phyloP scores from a whole-genome alignment of 2,888 invertebrate genomes.

The Trisateles emortualis region DNA sequence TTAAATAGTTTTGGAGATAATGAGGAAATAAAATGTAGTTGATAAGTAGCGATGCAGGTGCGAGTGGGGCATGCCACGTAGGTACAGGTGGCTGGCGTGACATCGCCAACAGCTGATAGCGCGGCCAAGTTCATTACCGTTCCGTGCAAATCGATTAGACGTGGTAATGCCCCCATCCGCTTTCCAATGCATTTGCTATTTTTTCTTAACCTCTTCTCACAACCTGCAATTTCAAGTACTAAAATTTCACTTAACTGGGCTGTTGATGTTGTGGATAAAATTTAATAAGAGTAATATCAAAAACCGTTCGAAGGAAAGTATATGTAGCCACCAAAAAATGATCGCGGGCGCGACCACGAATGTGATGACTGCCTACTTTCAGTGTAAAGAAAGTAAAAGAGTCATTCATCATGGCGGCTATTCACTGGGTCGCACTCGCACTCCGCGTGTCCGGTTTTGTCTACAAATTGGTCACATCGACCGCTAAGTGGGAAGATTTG shows the following conservation, averaged over 20 bases:
- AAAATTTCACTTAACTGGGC: constrained; percentile 3
- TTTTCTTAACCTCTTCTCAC: constrained; percentile 53
- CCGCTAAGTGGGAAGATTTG: constrained; percentile 79
- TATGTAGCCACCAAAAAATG: constrained; percentile 20
- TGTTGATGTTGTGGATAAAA: neutral
- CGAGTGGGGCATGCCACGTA: constrained; percentile 40
- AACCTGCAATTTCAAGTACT: constrained; percentile 14
- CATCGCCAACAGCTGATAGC: constrained; percentile 77
- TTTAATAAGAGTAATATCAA: constrained; percentile 1
- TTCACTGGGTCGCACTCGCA: constrained; percentile 74
- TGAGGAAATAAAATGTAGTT: constrained; percentile 42
- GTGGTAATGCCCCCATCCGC: constrained; percentile 68
- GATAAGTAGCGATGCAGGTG: constrained; percentile 55
- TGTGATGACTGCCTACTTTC: constrained; percentile 69
- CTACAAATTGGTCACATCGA: constrained; percentile 82
- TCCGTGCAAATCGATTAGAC: constrained; percentile 77
- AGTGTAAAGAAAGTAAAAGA: constrained; percentile 82
- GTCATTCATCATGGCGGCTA: constrained; percentile 70
- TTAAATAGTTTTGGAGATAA: constrained; percentile 45
- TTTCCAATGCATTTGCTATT: constrained; percentile 63
- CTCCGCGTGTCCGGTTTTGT: constrained; percentile 77
- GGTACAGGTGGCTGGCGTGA: constrained; percentile 59
- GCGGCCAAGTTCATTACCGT: constrained; percentile 84
- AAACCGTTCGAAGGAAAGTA: constrained; percentile 5
- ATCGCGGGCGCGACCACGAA: constrained; percentile 30